Base-by-base conservation (phyloP, 1,140 invertebrate species). In the Bombus breviceps region DNA sequence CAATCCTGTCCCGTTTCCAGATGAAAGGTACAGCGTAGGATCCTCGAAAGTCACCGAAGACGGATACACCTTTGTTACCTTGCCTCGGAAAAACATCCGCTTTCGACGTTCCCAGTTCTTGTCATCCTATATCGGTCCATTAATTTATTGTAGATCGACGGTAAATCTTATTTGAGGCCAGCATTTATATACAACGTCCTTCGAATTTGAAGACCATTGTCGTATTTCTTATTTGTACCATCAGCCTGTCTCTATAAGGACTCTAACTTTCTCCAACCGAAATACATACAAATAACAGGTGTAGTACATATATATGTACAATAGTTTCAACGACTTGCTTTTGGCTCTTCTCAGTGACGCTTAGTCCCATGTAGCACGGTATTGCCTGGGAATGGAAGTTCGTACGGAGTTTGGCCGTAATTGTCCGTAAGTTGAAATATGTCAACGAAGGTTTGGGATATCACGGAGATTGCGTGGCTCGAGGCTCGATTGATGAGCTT, bases 331-430 rank as follows among this genome's bases (percentile, higher is more conserved):
- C 47, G 18, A 53, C 18, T 8, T 22, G 18, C 0, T 1, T 22
- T 8, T 8, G 18, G 22, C 2, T 18, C 47, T 22, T 22, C 47
- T 53, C 18, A 2, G 0, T 2, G 18, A 6, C 47, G 0, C 0
- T 2, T 53, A 6, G 6, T 47, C 0, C 0, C 0, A 0, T 15
- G 4, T 15, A 6, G 15, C 43, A 1, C 0, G 3, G 0, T 15
- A 5, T 41, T 47, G 5, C 0, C 43, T 18, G 5, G 15, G 0
- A 47, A 47, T 47, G 43, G 5, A 47, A 18, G 15, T 5, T 47
- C 18, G 15, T 47, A 47, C 0, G 1, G 1, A 47, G 15, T 5
- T 47, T 22, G 5, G 0, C 6, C 6, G 6, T 53, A 8, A 1
- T 53, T 53, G 18, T 53, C 0, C 18, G 47, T 22, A 22, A 53